Evolutionary conservation across 2,888 invertebrate species (phyloP).

Genomic region (Diarsia brunnea): DNA sequence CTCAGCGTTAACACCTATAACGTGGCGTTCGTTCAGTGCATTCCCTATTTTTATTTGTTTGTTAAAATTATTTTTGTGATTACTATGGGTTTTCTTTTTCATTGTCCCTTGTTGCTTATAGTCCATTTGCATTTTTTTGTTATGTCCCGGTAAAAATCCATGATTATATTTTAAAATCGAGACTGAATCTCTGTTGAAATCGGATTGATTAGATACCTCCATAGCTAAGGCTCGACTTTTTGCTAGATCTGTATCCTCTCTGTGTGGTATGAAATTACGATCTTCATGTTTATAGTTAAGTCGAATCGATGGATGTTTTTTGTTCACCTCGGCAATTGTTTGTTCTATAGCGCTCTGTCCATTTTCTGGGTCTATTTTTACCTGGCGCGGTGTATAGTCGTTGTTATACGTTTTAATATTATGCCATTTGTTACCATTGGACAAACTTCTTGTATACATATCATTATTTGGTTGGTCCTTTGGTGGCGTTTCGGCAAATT

Average conservation of each 20-base stretch:
- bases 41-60: conserved; percentile 85
- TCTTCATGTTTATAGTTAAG: conserved; percentile 78
- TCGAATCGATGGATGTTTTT: conserved; percentile 74
- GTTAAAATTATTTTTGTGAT: conserved; percentile 73
- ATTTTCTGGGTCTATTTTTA: conserved; percentile 71
- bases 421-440: conserved; percentile 83
- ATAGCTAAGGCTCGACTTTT: conserved; percentile 78
- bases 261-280: conserved; percentile 68
- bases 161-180: conserved; percentile 84
- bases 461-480: conserved; percentile 65
- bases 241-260: conserved; percentile 70
- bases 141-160: conserved; percentile 76
- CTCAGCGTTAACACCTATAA: conserved; percentile 77
- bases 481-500: conserved; percentile 60
- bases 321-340: conserved; percentile 70
- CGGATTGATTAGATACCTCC: conserved; percentile 79
- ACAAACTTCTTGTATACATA: conserved; percentile 78
- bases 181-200: conserved; percentile 72
- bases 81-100: conserved; percentile 51
- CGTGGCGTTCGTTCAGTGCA: conserved; percentile 81
- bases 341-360: conserved; percentile 63
- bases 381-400: conserved; percentile 79
- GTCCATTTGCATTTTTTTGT: conserved; percentile 54
- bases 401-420: conserved; percentile 83
- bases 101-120: conserved; percentile 45